phyloP scores from a whole-genome alignment of 1,140 invertebrate genomes.

The Orchestia grillus region DNA sequence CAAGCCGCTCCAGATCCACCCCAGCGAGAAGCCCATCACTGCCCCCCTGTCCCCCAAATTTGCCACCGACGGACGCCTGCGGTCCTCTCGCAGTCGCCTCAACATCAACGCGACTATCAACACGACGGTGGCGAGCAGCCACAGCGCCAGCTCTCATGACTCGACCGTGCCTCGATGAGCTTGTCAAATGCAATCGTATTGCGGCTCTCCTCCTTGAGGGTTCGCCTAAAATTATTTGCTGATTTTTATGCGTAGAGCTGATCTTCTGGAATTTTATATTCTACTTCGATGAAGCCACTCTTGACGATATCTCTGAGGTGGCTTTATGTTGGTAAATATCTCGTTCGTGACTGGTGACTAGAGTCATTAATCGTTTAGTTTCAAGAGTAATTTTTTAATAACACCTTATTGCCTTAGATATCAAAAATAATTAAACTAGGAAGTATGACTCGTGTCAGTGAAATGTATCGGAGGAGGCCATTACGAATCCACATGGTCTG shows the following conservation, averaged over 20 bases:
- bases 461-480: background rate
- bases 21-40: constrained; percentile 71
- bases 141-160: background rate
- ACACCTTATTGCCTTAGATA: background rate
- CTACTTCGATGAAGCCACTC: background rate
- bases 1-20: constrained; percentile 71
- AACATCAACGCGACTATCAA: constrained; percentile 10
- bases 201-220: background rate
- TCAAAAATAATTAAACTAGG: background rate
- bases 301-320: too few species aligned
- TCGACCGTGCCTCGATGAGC: background rate
- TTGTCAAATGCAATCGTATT: background rate
- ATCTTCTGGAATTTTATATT: background rate
- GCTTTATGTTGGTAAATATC: too few species aligned
- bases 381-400: background rate
- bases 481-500: background rate
- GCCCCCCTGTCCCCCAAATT: constrained; percentile 72
- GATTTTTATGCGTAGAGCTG: background rate
- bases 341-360: background rate
- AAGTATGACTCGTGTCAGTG: background rate
- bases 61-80: constrained; percentile 63
- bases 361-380: background rate
- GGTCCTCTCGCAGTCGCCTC: constrained; percentile 58
- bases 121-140: background rate
- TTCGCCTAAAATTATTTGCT: background rate